Evolutionary conservation across 23 tunicate species (phyloP).

Genomic region (Trididemnum nubilum): DNA sequence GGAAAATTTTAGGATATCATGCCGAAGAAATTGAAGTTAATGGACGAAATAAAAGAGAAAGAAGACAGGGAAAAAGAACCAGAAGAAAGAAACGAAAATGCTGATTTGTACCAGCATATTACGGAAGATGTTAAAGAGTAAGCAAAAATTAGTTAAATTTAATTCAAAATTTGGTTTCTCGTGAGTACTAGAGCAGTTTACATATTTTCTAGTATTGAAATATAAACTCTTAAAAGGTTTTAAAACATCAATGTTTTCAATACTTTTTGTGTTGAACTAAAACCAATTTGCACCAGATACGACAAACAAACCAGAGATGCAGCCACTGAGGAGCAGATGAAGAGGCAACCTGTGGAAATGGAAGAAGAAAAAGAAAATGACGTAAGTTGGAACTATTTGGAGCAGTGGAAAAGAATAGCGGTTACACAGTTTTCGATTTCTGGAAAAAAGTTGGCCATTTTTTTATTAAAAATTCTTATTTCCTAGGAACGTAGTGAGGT

Average conservation of each 20-base stretch:
- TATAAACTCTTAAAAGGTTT: too few species aligned
- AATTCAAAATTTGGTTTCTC: too few species aligned
- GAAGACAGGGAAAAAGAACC: slow-evolving; percentile 25
- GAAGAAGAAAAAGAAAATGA: slow-evolving; percentile 45
- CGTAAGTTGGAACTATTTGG: neutral
- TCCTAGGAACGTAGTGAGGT: too few species aligned
- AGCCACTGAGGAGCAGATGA: slow-evolving; percentile 69
- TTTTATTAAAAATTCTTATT: too few species aligned
- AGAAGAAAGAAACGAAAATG: slow-evolving; percentile 4
- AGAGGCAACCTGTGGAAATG: slow-evolving; percentile 24
- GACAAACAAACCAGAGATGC: slow-evolving; percentile 73
- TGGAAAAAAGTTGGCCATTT: too few species aligned
- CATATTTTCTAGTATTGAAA: too few species aligned
- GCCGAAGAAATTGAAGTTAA: slow-evolving; percentile 36
- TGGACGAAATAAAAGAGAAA: slow-evolving; percentile 34
- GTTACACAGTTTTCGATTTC: too few species aligned
- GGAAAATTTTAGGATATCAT: slow-evolving; percentile 28
- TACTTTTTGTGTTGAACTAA: too few species aligned
- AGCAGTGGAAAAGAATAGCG: too few species aligned
- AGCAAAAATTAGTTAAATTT: too few species aligned
- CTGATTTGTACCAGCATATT: slow-evolving; percentile 61
- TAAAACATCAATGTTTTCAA: too few species aligned
- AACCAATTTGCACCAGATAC: slow-evolving; percentile 45
- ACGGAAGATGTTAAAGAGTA: slow-evolving; percentile 27
- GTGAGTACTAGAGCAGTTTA: too few species aligned